Evolutionary conservation across 2,888 invertebrate genomes (phyloP).

Genomic region (Lasioglossum figueresi): DNA sequence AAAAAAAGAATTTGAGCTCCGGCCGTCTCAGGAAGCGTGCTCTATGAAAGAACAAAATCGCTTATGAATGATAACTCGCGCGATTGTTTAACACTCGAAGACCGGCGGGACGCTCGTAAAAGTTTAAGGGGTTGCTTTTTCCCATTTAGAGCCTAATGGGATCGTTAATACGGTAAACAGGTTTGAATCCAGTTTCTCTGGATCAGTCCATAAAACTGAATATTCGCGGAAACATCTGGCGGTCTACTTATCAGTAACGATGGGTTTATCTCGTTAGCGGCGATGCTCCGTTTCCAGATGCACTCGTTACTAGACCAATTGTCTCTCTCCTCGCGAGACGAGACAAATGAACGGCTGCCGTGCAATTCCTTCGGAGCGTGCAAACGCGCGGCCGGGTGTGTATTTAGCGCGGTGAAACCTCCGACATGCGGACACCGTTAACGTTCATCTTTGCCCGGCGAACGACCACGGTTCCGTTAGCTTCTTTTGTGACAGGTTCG

Average conservation of each 20-base stretch:
- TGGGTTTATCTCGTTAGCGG: background rate
- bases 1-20: background rate
- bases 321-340: background rate
- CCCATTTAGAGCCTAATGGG: conserved; percentile 20
- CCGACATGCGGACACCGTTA: conserved; percentile 46
- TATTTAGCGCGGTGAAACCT: conserved; percentile 58
- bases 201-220: conserved; percentile 8
- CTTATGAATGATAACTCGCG: background rate
- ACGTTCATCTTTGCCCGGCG: conserved; percentile 44
- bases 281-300: conserved; percentile 2
- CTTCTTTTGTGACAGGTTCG: conserved; percentile 44
- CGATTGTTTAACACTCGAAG: background rate
- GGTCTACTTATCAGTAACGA: conserved; percentile 11
- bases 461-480: conserved; percentile 46
- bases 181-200: conserved; percentile 11
- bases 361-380: conserved; percentile 13
- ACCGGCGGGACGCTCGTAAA: background rate
- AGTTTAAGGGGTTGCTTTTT: conserved; percentile 29
- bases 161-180: conserved; percentile 14
- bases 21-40: background rate
- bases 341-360: conserved; percentile 2
- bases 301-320: conserved; percentile 5
- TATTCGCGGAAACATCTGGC: conserved; percentile 4
- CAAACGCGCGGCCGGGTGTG: conserved; percentile 27
- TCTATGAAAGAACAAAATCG: background rate